phyloP scores from a whole-genome alignment of 2,888 invertebrate species.

The Liposcelis brunnea region DNA sequence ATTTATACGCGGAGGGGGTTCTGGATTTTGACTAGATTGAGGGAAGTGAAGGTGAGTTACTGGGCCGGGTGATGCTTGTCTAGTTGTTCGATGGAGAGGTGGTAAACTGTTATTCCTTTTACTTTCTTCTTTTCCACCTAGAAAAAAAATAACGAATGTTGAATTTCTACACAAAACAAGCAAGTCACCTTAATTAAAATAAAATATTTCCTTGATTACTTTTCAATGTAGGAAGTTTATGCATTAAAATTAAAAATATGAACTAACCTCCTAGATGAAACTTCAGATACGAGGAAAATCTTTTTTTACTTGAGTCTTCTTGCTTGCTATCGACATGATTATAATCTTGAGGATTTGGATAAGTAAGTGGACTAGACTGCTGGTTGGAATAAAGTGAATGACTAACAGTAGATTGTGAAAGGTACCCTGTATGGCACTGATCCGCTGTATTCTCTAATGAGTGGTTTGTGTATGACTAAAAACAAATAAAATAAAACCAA shows the following conservation, averaged over 20 bases:
- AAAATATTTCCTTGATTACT: too few relatives aligned
- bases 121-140: conserved; percentile 21
- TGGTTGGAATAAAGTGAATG: conserved; percentile 6
- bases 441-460: too few relatives aligned
- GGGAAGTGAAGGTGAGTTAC: conserved; percentile 15
- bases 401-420: not conserved
- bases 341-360: conserved; percentile 24
- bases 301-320: conserved; percentile 38
- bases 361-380: conserved; percentile 3
- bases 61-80: conserved; percentile 13
- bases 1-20: conserved; percentile 36
- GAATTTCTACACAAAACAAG: too few relatives aligned
- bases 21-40: conserved; percentile 36
- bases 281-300: conserved; percentile 69
- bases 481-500: too few relatives aligned
- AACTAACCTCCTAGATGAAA: conserved; percentile 41
- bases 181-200: too few relatives aligned
- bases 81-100: conserved; percentile 24
- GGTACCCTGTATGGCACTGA: too few relatives aligned
- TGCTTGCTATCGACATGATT: conserved; percentile 13
- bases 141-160: not conserved
- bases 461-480: too few relatives aligned
- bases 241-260: not conserved
- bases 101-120: conserved; percentile 17
- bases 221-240: too few relatives aligned